phyloP scores from a whole-genome alignment of 2,113 vertebrate species.

The Zingel zingel region DNA sequence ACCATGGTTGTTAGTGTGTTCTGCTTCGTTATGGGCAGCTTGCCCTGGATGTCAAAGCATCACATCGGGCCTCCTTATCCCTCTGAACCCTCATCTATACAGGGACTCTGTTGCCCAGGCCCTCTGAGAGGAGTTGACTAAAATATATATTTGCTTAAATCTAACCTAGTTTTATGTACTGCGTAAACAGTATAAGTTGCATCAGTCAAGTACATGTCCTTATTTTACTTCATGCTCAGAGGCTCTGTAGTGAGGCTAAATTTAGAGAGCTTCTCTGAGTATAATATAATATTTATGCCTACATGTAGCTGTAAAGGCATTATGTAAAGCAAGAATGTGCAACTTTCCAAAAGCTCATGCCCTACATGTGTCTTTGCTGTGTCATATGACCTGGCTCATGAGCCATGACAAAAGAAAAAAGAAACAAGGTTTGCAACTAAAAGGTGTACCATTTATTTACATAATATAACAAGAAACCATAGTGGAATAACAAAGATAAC shows the following conservation, averaged over 20 bases:
- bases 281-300: constrained; percentile 49
- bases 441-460: too few species aligned
- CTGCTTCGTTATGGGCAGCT: background rate
- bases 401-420: too few species aligned
- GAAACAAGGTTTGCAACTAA: too few species aligned
- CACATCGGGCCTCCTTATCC: background rate
- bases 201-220: constrained; percentile 53
- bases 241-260: constrained; percentile 38
- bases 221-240: constrained; percentile 42
- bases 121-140: constrained; percentile 38
- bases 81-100: constrained; percentile 33
- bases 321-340: constrained; percentile 15
- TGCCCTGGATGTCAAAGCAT: constrained; percentile 13
- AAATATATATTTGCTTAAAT: constrained; percentile 46
- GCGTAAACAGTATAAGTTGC: constrained; percentile 16
- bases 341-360: background rate
- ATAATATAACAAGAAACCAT: too few species aligned
- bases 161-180: constrained; percentile 49
- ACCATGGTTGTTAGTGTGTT: background rate
- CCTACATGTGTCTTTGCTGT: background rate
- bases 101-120: background rate
- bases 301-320: constrained; percentile 23
- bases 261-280: constrained; percentile 41
- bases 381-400: too few species aligned
- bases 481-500: too few species aligned